A percentile compares a stretch with the other conserved stretches of the same genome.
Conservation (phyloP, 2,888 invertebrate genomes). For the Cephus pulcher region DNA sequence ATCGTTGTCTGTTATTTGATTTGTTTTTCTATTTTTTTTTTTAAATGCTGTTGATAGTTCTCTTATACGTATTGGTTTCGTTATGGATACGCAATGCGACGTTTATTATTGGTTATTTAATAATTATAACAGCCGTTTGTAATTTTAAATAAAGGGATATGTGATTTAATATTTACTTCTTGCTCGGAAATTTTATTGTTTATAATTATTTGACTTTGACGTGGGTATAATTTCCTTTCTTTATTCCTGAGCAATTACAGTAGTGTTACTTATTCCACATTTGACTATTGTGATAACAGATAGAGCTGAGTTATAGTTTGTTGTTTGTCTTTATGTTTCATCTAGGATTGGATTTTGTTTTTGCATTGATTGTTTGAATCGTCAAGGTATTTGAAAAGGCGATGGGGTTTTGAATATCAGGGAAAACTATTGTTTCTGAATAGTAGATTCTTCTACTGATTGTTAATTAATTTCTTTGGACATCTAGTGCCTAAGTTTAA, state of each 20-base stretch:
- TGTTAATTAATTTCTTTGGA: neutral
- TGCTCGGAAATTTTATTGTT: neutral
- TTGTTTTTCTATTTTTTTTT: constrained; percentile 15
- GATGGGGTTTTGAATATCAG: neutral
- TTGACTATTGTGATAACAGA: neutral
- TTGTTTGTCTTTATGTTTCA: neutral
- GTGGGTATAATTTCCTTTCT: neutral
- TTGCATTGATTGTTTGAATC: neutral
- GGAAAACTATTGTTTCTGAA: neutral
- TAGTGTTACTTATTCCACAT: neutral
- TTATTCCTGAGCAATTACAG: neutral
- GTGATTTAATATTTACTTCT: constrained; percentile 17
- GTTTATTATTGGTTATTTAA: constrained; percentile 17
- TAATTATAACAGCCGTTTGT: constrained; percentile 27
- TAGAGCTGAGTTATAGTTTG: neutral
- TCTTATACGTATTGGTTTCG: constrained; percentile 40
- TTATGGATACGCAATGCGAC: constrained; percentile 20
- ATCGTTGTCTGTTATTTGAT: constrained; percentile 37
- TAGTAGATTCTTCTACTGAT: neutral
- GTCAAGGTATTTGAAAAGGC: neutral
- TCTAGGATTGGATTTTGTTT: neutral
- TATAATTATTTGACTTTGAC: neutral
- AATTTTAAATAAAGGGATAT: constrained; percentile 37
- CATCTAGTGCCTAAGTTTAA: neutral
- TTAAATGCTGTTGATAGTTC: constrained; percentile 39